Base-by-base conservation (phyloP, 1,140 invertebrate genomes). In the Drosophila ercepeae region DNA sequence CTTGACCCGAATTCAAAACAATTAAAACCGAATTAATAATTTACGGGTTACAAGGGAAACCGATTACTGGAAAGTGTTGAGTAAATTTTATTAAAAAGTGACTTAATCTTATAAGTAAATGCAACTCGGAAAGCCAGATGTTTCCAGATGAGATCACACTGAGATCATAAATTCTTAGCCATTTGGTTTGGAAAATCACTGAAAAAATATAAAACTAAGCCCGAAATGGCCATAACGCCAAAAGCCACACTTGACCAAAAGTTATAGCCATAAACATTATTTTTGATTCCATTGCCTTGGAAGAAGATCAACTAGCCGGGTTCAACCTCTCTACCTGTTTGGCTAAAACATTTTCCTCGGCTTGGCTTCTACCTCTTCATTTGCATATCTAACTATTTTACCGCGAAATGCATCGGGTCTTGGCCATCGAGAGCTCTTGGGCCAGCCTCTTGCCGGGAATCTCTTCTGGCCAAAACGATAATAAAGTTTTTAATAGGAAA, bases 401-500 rank as follows among this genome's bases (percentile, higher is more conserved):
- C 63, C 36, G 68, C 61, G 72, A 81, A 81, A 41, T 39, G 29
- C 41, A 45, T 29, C 29, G n/a, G 48, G 19, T 23, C 19, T 32
- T 6, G 18, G 34, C 49, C 59, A 19, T n/a, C n/a, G n/a, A 41
- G 13, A 41, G 14, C 34, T 13, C 34, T 6, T 8, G 9, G 18
- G 7, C n/a, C 29, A 3, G 45, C 9, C 32, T 2, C 4, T 5
- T 13, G 5, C 18, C 14, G 11, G 9, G 27, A 25, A 14, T 36
- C 44, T 46, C 36, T 51, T 4, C 42, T n/a, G 54, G 54, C 54
- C 25, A 55, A 75, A 75, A 76, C 77, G 82, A 86, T 86, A 81
- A 86, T 86, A 86, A 88, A 88, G 77, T 88, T 86, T 86, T 86
- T 86, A 86, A 86, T 86, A 86, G 76, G 82, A 84, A 84, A 84